Evolutionary conservation across 2,113 vertebrate species (phyloP).

Genomic region (Leucosticte australis): DNA sequence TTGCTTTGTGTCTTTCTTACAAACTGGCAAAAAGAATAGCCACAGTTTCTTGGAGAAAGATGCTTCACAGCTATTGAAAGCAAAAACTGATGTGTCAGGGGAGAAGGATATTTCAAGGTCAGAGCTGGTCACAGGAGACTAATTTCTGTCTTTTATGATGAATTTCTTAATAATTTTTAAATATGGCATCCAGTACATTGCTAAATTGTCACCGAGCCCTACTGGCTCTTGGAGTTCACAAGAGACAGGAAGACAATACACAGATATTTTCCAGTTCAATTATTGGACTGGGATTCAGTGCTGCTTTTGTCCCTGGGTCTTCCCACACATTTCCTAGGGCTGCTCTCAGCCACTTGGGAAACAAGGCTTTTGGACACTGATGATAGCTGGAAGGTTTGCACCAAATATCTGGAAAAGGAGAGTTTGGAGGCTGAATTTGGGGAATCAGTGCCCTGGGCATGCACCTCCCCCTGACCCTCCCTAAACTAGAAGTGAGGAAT

Average conservation of each 20-base stretch:
- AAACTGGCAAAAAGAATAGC: not conserved
- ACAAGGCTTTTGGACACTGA: not conserved
- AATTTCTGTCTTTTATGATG: conserved; percentile 30
- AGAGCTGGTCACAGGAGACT: conserved; percentile 5
- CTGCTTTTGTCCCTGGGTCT: not conserved
- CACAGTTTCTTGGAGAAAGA: not conserved
- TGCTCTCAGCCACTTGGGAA: not conserved
- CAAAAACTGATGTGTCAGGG: not conserved
- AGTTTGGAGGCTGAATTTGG: not conserved
- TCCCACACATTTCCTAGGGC: not conserved
- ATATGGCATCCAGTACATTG: not conserved
- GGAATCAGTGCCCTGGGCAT: not conserved
- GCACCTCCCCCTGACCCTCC: not conserved
- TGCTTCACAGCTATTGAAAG: not conserved
- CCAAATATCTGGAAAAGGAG: not conserved
- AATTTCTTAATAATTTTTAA: conserved; percentile 58
- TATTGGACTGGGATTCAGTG: not conserved
- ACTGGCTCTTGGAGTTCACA: not conserved
- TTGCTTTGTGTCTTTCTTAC: conserved; percentile 3
- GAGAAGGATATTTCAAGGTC: conserved; percentile 41
- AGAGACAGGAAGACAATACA: not conserved
- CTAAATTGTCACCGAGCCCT: not conserved
- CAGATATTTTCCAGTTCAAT: not conserved
- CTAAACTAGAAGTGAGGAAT: not conserved
- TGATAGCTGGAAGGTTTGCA: rapidly evolving